These are phyloP conservation scores for Camelus dromedarius DNA, from an alignment of 2,113 vertebrate species.

Conservation along the genomic window DNA sequence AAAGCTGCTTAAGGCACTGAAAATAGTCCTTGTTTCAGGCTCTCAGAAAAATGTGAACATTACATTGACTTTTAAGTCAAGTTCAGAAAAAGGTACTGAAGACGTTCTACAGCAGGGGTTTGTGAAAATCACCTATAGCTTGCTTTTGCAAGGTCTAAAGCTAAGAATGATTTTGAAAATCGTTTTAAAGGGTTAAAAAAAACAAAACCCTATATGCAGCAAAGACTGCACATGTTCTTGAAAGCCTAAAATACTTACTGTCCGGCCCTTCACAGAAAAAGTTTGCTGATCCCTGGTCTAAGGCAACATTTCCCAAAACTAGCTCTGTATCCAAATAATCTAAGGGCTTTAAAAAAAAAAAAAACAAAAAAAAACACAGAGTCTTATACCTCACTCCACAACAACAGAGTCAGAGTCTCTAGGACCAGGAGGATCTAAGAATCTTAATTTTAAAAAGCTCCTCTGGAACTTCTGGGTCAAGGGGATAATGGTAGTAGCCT, in stretches of 20 bases:
- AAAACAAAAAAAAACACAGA: too few relatives aligned
- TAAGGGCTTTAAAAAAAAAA: background rate
- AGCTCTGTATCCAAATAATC: background rate
- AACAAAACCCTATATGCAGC: background rate
- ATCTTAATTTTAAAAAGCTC: constrained; percentile 53
- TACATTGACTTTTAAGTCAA: background rate
- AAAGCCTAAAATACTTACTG: background rate
- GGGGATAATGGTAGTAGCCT: background rate
- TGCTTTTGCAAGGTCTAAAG: background rate
- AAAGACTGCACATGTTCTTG: background rate
- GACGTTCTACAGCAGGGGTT: background rate
- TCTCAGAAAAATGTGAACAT: constrained; percentile 44
- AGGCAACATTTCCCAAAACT: background rate
- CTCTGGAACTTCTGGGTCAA: background rate
- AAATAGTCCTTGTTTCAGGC: constrained; percentile 12
- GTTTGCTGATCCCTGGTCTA: background rate
- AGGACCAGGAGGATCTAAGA: background rate
- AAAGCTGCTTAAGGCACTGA: background rate
- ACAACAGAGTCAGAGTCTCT: background rate
- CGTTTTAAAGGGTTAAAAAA: background rate
- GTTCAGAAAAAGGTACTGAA: background rate
- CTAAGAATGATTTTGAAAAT: background rate
- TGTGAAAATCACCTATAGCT: background rate
- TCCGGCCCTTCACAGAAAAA: background rate
- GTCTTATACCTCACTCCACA: background rate